Base-by-base conservation (phyloP, 2,888 invertebrate species). In the Ornithoptera priamus region DNA sequence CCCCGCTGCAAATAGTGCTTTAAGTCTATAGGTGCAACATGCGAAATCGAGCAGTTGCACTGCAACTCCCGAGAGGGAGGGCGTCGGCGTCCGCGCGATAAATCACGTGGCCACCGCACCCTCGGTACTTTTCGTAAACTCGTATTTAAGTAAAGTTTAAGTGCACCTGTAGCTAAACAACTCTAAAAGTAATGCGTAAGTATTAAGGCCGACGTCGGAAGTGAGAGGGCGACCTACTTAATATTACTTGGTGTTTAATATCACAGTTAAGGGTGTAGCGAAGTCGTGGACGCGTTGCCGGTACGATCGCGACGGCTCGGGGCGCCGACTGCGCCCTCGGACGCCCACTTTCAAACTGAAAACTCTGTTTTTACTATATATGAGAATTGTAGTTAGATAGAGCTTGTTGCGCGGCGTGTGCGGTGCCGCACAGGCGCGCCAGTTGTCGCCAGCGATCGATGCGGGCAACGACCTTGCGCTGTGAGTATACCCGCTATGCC, bases 381-480 rank as follows among this genome's bases (percentile, higher is more conserved):
- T 75, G 79, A 78, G 75, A 76, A 80, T 75, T 83, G 80, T 85
- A 83, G 82, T 80, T 85, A 83, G 82, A 80, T 83, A 73, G 80
- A 80, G 78, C 79, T 80, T 80, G 80, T 83, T 84, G 85, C 84
- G 82, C 82, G 80, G 77, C 75, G 72, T 74, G 76, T 75, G 78
- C 77, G 77, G 77, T 76, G 75, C 72, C 73, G 82, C 80, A 80
- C 80, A 79, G 80, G 79, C 82, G 82, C 82, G 74, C 76, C 76
- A 79, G 79, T 78, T 79, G 79, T 79, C 79, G 74, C 74, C 75
- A 74, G 73, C 82, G 85, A 88, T 89, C 88, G 83, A 89, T 87
- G 81, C 80, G 87, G 84, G 71, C 86, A 81, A 80, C 80, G 87
- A 87, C 85, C 88, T 85, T 86, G 89, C 88, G 88, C 86, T 75